phyloP scores from a whole-genome alignment of 35 echinoderm and acorn worm genomes.

The Diadema setosum region DNA sequence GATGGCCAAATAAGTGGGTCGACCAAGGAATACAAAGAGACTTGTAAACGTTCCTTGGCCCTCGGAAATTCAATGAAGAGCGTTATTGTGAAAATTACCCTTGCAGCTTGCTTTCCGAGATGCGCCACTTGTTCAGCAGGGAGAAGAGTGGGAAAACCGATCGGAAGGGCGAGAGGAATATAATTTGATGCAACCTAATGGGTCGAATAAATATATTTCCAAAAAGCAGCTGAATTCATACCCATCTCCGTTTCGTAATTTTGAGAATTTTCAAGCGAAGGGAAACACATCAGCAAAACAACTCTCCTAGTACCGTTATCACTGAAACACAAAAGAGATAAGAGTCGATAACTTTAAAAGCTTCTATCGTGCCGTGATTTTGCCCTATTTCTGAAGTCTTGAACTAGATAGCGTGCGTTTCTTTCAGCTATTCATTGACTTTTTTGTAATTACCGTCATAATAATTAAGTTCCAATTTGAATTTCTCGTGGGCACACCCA shows the following conservation, averaged over 20 bases:
- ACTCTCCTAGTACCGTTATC: no score
- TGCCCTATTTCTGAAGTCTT: no score
- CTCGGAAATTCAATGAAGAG: background rate
- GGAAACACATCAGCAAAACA: no score
- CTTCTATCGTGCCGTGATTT: background rate
- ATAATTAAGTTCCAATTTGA: background rate
- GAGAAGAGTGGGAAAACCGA: background rate
- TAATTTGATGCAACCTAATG: background rate
- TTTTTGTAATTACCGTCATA: no score
- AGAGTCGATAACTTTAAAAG: background rate
- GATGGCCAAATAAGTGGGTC: conserved; percentile 8
- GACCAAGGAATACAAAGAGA: background rate
- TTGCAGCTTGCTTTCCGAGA: background rate
- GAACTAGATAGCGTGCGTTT: no score
- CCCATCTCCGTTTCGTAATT: no score
- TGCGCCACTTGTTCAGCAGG: background rate
- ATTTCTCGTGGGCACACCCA: background rate
- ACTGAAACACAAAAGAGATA: background rate
- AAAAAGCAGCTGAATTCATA: no score
- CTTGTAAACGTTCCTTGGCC: background rate
- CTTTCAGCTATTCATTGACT: no score
- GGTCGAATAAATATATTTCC: conserved; percentile 10
- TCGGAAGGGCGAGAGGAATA: background rate
- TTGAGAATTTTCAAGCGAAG: no score
- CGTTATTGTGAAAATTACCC: background rate